Conservation (phyloP, 2,113 vertebrate species). For the Percina caprodes region DNA sequence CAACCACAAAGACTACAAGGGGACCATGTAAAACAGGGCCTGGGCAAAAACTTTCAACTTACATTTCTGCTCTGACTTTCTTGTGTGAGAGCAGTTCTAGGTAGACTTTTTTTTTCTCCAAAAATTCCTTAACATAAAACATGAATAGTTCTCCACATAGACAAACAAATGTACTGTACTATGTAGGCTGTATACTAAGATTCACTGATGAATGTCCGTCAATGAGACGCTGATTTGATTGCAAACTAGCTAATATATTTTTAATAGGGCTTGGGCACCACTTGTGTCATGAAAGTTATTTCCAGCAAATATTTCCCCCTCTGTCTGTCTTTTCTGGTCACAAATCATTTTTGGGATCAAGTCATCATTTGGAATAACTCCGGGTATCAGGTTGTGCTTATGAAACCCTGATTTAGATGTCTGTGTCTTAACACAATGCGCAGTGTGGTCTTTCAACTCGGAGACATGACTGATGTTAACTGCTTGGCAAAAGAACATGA, state of each 20-base stretch:
- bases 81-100: not conserved
- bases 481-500: slow-evolving; percentile 80
- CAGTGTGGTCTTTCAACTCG: slow-evolving; percentile 44
- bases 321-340: not conserved
- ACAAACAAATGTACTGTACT: slow-evolving; percentile 8
- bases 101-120: not conserved
- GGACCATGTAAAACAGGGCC: slow-evolving; percentile 30
- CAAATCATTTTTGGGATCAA: slow-evolving; percentile 38
- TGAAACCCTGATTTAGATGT: slow-evolving; percentile 31
- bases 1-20: not conserved
- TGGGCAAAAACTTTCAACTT: not conserved
- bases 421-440: slow-evolving; percentile 43
- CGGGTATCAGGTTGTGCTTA: slow-evolving; percentile 30
- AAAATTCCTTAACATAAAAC: not conserved
- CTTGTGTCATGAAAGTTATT: not conserved
- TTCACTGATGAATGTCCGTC: slow-evolving; percentile 14
- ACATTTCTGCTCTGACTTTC: not conserved
- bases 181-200: not conserved
- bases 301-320: slow-evolving; percentile 21
- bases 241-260: slow-evolving; percentile 3
- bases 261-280: not conserved
- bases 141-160: not conserved
- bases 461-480: slow-evolving; percentile 59
- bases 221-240: slow-evolving; percentile 1
- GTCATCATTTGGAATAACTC: slow-evolving; percentile 21